Base-by-base conservation (phyloP, 1,140 invertebrate genomes). In the Lordiphosa mommai region DNA sequence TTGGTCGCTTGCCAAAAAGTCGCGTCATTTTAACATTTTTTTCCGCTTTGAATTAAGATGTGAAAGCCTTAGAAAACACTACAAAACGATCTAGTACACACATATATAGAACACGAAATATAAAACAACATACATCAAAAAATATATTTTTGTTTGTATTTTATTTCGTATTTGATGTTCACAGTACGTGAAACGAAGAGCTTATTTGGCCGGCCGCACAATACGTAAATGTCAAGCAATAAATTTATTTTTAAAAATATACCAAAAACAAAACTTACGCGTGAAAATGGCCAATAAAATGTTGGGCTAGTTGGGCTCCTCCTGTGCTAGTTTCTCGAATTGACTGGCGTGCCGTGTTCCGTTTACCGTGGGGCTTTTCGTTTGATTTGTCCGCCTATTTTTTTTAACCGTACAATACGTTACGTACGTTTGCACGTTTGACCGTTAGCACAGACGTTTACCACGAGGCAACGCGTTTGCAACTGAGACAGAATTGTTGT, bases 391-490 rank as follows among this genome's bases (percentile, higher is more conserved):
- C 41, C 61, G 66, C 66, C 55, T 44, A 36, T 17, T 58, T 51
- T 23, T 44, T 46, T 64, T 59, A 16, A 44, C 49, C 23, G 16
- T 51, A 56, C 44, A 57, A 7, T 27, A 7, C 61, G 40, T 50
- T 32, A 13, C 34, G 3, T 17, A 17, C 63, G 67, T 71, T 71
- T 50, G 63, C 68, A 40, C 38, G 10, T 2, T 17, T 1, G 23
- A 27, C 23, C 23, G 23, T 27, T 27, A 27, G 23, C 20, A 43
- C 40, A 43, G 10, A 43, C 63, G 40, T 72, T 72, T 50, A 68
- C 66, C 70, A 79, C 61, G 69, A 76, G 69, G 69, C 69, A 72
- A 64, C 72, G 72, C 56, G 60, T 77, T 82, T 63, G 58, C 64
- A 69, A 80, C 59, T 65, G 61, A 80, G 56, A 57, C 74, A 56